These are phyloP conservation scores for Diorhabda carinulata DNA, from an alignment of 1,140 invertebrate species.

Conservation along the genomic window DNA sequence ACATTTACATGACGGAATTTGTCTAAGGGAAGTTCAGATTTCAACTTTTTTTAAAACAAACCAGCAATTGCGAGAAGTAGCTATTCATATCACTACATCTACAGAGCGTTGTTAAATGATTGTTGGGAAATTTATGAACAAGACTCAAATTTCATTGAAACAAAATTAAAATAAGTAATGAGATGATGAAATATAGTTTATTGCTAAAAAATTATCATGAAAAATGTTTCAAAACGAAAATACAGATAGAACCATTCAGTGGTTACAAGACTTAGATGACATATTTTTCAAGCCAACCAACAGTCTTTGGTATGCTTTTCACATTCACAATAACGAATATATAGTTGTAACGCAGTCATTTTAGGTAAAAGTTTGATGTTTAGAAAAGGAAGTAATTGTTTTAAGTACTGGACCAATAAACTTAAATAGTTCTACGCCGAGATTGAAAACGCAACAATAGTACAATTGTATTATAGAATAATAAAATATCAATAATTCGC, in stretches of 20 bases:
- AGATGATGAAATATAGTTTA: neutral
- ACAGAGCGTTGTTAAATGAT: neutral
- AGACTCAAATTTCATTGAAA: neutral
- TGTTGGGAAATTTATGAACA: neutral
- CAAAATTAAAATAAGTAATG: neutral
- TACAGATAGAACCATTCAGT: neutral
- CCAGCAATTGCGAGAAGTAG: no score
- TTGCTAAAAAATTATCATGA: neutral
- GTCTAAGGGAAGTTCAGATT: no score
- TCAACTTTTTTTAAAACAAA: no score
- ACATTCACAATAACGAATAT: constrained; percentile 41
- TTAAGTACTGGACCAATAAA: neutral
- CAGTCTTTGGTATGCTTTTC: constrained; percentile 45
- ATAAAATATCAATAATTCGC: no score
- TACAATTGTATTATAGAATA: no score
- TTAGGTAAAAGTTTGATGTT: constrained; percentile 2
- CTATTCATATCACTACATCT: neutral
- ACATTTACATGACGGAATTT: no score
- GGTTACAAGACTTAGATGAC: constrained; percentile 10
- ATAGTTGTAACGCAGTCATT: constrained; percentile 23
- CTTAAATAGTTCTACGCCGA: no score
- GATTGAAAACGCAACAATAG: no score
- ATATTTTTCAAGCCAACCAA: constrained; percentile 39
- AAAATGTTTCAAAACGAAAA: neutral
- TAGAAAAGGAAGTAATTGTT: neutral